Percentiles rank a stretch among this genome's conserved stretches.
phyloP scores from a whole-genome alignment of 2,113 vertebrate species.

The Passer domesticus region DNA sequence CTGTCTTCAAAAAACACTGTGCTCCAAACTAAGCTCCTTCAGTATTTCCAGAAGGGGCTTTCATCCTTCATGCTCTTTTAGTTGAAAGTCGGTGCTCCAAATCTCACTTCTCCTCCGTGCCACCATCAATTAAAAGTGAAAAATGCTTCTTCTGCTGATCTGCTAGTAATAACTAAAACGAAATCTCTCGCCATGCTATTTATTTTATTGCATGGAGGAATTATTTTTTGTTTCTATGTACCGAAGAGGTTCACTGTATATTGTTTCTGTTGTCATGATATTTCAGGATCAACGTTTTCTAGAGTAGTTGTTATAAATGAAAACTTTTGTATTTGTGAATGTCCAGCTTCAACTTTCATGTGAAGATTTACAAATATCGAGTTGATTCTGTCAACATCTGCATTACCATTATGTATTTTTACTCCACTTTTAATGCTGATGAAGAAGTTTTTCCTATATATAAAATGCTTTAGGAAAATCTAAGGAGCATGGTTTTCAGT shows the following conservation, averaged over 20 bases:
- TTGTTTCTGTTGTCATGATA: background rate
- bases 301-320: background rate
- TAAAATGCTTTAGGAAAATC: slow-evolving; percentile 15
- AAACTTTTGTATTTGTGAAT: background rate
- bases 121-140: background rate
- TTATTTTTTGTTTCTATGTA: background rate
- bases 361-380: background rate
- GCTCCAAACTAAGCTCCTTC: background rate
- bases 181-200: background rate
- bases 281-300: background rate
- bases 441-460: background rate
- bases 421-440: background rate
- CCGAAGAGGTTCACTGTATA: background rate
- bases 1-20: background rate
- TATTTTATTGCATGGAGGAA: background rate
- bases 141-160: background rate
- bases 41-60: background rate
- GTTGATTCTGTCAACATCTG: background rate
- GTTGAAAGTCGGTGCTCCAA: background rate
- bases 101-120: background rate
- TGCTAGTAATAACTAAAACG: background rate
- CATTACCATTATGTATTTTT: background rate
- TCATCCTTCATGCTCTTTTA: background rate
- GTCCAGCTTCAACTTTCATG: background rate
- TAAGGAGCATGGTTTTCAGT: slow-evolving; percentile 2